phyloP scores from a whole-genome alignment of 2,888 invertebrate species.

The Drosophila stalkeri region DNA sequence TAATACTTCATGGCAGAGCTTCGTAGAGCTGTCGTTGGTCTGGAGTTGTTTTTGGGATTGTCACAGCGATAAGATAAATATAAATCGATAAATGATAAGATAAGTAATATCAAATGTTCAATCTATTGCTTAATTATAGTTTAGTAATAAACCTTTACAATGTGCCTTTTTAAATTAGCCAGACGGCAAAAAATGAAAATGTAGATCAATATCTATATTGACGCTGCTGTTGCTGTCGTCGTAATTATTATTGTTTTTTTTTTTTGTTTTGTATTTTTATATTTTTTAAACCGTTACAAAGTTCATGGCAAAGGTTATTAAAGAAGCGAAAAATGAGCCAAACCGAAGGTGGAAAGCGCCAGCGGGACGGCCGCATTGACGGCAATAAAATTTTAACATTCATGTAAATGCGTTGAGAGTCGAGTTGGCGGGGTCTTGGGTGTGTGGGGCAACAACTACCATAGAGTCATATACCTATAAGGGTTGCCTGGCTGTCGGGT shows the following conservation, averaged over 20 bases:
- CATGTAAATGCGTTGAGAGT: slow-evolving; percentile 19
- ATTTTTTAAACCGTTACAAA: slow-evolving; percentile 30
- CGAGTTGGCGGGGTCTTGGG: neutral
- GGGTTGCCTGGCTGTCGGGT: slow-evolving; percentile 18
- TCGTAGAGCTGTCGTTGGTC: too few species aligned
- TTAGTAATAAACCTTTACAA: neutral
- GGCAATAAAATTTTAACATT: slow-evolving; percentile 41
- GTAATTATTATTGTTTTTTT: neutral
- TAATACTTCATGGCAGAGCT: neutral
- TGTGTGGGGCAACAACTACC: neutral
- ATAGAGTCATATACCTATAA: neutral
- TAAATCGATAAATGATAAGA: slow-evolving; percentile 5
- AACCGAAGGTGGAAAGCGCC: neutral
- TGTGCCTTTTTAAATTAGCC: neutral
- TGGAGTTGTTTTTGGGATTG: too few species aligned
- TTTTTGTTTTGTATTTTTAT: too few species aligned
- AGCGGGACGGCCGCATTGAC: slow-evolving; percentile 3
- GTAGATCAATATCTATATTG: slow-evolving; percentile 27
- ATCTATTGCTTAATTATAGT: neutral
- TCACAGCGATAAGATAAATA: neutral
- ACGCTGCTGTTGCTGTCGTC: neutral
- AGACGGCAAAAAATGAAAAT: neutral
- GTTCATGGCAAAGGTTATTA: slow-evolving; percentile 42
- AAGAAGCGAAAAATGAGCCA: slow-evolving; percentile 14
- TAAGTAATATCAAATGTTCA: neutral